Conservation (phyloP, 2,888 invertebrate species). For the Oxystoma pomonae region DNA sequence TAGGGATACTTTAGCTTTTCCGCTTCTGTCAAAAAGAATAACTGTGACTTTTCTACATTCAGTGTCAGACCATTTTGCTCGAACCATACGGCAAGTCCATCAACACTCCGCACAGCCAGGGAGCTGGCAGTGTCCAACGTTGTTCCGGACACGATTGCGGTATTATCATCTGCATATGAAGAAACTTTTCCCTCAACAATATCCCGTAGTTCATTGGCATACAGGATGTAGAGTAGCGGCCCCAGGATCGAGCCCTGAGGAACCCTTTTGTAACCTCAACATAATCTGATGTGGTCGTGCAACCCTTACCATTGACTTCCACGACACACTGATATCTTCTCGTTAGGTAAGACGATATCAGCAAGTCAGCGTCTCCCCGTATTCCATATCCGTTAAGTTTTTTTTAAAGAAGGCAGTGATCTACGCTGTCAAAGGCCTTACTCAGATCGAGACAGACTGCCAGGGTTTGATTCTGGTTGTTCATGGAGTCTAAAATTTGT, state of each 20-base stretch:
- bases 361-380: neutral
- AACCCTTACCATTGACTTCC: neutral
- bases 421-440: slow-evolving; percentile 10
- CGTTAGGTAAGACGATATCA: neutral
- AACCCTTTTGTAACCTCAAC: neutral
- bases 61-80: neutral
- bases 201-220: slow-evolving; percentile 1
- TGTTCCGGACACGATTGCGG: neutral
- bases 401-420: neutral
- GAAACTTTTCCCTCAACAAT: neutral
- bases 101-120: neutral
- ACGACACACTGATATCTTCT: neutral
- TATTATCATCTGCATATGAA: neutral
- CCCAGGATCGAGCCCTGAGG: slow-evolving; percentile 5
- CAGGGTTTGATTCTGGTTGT: neutral
- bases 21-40: neutral
- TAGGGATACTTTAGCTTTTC: neutral
- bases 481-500: neutral
- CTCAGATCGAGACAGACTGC: slow-evolving; percentile 7
- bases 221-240: neutral
- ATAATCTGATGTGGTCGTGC: neutral
- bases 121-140: neutral
- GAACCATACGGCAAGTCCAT: neutral
- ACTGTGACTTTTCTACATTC: slow-evolving; percentile 4
- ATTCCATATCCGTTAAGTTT: slow-evolving; percentile 4